Conservation (phyloP, 2,113 vertebrate species). For the Grallaria varia region DNA sequence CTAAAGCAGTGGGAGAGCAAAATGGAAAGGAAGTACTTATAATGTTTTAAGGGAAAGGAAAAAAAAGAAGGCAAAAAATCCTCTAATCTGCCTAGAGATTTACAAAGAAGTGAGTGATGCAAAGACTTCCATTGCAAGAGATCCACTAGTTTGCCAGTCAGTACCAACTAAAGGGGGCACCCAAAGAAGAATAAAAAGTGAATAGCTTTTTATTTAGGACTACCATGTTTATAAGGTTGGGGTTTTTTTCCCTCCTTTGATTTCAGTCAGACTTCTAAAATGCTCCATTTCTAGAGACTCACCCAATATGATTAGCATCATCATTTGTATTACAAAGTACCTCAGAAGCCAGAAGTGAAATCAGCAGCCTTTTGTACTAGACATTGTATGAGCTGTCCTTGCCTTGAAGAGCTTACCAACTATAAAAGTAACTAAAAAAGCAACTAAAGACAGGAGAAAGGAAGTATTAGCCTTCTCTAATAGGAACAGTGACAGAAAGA, state of each 20-base stretch:
- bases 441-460: neutral
- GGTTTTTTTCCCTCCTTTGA: neutral
- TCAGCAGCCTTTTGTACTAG: constrained; percentile 29
- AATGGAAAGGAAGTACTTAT: constrained; percentile 27
- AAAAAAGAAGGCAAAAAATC: neutral
- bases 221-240: neutral
- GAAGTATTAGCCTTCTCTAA: neutral
- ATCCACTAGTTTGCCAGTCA: neutral
- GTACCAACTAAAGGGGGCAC: neutral
- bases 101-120: neutral
- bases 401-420: neutral
- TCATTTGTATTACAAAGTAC: constrained; percentile 16
- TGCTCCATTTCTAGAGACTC: neutral
- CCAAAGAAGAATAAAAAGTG: neutral
- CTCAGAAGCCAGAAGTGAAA: neutral
- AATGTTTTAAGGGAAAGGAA: neutral
- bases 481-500: neutral
- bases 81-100: neutral
- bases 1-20: constrained; percentile 8
- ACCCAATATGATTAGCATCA: neutral
- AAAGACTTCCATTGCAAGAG: neutral
- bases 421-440: neutral
- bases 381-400: neutral
- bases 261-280: neutral
- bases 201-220: neutral